Conservation (phyloP, 2,888 invertebrate genomes). For the Julus scandinavius region DNA sequence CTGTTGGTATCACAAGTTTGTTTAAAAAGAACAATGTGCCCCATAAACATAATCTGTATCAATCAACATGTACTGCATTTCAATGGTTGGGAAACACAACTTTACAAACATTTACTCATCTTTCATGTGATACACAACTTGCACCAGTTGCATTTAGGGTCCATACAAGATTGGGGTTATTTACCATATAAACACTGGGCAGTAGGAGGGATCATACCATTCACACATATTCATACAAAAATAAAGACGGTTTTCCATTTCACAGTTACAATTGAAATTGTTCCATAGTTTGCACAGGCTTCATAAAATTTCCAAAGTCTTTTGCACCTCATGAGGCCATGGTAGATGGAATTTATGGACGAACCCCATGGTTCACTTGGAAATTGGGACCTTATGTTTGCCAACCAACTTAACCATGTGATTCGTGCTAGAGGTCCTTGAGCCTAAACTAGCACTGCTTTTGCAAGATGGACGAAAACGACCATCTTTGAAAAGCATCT, state of each 20-base stretch:
- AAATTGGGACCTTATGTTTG: too few relatives aligned
- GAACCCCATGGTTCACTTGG: not conserved
- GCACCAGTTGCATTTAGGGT: not conserved
- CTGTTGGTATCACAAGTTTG: not conserved
- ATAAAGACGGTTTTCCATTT: not conserved
- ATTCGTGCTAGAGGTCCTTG: too few relatives aligned
- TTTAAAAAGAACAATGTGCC: too few relatives aligned
- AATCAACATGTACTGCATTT: too few relatives aligned
- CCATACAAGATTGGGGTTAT: not conserved
- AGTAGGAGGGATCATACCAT: not conserved
- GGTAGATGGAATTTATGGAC: not conserved
- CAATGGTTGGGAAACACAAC: not conserved
- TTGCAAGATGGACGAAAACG: too few relatives aligned
- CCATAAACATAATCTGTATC: too few relatives aligned
- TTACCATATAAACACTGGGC: not conserved
- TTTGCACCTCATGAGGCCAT: too few relatives aligned
- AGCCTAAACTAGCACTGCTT: too few relatives aligned
- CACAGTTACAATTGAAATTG: not conserved
- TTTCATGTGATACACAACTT: not conserved
- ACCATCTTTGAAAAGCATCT: too few relatives aligned
- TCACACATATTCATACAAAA: not conserved
- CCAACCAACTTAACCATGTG: too few relatives aligned
- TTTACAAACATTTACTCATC: not conserved
- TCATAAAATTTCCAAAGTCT: too few relatives aligned
- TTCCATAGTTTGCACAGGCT: not conserved